phyloP scores from a whole-genome alignment of 2,888 invertebrate genomes.

The Chrysolina americana region DNA sequence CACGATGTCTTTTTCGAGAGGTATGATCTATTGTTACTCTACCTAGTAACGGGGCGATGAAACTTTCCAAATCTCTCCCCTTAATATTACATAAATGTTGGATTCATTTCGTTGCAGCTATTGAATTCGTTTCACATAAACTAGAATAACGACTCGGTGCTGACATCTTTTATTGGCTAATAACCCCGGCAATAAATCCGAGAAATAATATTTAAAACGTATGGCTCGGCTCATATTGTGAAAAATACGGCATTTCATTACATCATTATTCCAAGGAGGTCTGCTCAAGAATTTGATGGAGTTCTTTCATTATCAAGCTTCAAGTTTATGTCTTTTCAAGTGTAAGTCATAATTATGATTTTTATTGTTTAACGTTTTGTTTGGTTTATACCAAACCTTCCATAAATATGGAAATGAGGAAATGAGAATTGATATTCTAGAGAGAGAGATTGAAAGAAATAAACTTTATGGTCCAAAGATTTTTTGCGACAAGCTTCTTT shows the following conservation, averaged over 20 bases:
- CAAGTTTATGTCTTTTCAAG: neutral
- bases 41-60: neutral
- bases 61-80: slow-evolving; percentile 2
- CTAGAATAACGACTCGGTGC: slow-evolving; percentile 20
- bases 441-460: too few species aligned
- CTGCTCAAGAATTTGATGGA: slow-evolving; percentile 2
- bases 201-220: slow-evolving; percentile 34
- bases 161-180: slow-evolving; percentile 32
- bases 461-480: too few species aligned
- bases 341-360: neutral
- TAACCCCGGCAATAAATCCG: slow-evolving; percentile 31
- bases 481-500: too few species aligned
- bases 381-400: too few species aligned
- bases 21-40: neutral
- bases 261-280: slow-evolving; percentile 3
- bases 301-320: neutral
- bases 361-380: too few species aligned
- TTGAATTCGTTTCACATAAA: slow-evolving; percentile 23
- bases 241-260: neutral
- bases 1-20: neutral
- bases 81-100: slow-evolving; percentile 21
- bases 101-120: slow-evolving; percentile 25
- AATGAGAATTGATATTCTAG: too few species aligned
- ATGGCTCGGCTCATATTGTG: slow-evolving; percentile 22
- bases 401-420: too few species aligned